Evolutionary conservation across 2,797 vertebrate genomes (phyloP), one percentile per base, ranked within the genome.

Genomic region (Xiphophorus birchmanni): DNA sequence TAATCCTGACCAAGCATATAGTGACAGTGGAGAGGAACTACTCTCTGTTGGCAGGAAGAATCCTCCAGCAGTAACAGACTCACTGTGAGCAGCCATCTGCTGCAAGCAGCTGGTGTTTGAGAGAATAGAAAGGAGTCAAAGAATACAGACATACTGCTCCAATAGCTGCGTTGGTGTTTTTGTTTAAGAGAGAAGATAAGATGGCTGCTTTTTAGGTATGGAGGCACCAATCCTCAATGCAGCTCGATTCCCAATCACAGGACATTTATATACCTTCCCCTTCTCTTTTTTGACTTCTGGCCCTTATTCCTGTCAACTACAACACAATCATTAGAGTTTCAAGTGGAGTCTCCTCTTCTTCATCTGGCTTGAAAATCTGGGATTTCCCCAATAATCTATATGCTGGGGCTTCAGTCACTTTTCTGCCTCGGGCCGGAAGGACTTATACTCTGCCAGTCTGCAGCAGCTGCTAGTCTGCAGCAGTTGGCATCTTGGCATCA

Each of bases 301-400:
- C 29, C 60, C 15, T 63, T 35, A 15, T 35, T 63, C 32, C 60
- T 63, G 15, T 35, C 32, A 40, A 67, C 37, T 10, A 65, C 60
- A 35, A 37, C 17, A 15, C 58, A 65, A 37, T 17, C 60, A 5
- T 35, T 35, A 37, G 3, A 67, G 35, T 10, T 40, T 40, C 8
- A 40, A 67, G 17, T 21, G 63, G 56, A 17, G 67, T 69, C 44
- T 81, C 58, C 9, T 37, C 45, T 37, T 42, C 4, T 80, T 80
- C 13, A 35, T 81, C 73, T 82, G 73, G 67, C 73, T 29, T 40
- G 26, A 63, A 84, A 83, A 73, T 79, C 80, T 75, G 78, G 78
- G 81, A 83, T 91, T 86, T 84, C 84, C 88, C 79, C 50, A 48
- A 79, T 83, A 82, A 83, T 90, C 82, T 65, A 75, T 65, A 50